A percentile compares a stretch with the other conserved stretches of the same genome.
These are phyloP conservation scores for Cherax quadricarinatus DNA, from an alignment of 1,140 invertebrate species.

Conservation along the genomic window DNA sequence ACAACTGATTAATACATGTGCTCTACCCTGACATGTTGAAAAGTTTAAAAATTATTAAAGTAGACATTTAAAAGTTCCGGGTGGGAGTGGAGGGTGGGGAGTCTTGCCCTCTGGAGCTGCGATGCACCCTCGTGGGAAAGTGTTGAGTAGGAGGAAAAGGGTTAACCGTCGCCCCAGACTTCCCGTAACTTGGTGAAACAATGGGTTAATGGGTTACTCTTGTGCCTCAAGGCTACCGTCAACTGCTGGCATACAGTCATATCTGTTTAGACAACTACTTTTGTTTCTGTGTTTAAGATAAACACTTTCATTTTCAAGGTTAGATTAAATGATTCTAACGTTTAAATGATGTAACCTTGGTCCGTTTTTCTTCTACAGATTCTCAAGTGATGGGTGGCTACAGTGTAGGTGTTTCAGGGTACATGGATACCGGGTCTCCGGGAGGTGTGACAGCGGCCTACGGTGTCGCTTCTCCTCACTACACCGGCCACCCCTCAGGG, in stretches of 20 bases:
- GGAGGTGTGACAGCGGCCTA: constrained; percentile 68
- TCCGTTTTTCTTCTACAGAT: constrained; percentile 68
- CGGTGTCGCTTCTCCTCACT: constrained; percentile 62
- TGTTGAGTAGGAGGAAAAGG: neutral
- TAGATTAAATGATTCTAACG: neutral
- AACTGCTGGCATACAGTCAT: no score
- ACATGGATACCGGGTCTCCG: constrained; percentile 56
- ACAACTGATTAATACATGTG: neutral
- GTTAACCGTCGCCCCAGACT: neutral
- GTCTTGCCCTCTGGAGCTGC: neutral
- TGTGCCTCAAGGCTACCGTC: neutral
- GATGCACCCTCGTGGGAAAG: neutral
- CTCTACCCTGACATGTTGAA: neutral
- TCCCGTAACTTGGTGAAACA: neutral
- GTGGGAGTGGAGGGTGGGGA: neutral
- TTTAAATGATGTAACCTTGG: neutral
- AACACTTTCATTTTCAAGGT: neutral
- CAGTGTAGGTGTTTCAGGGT: constrained; percentile 42
- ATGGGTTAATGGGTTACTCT: neutral
- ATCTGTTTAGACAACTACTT: no score
- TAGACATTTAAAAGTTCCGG: neutral
- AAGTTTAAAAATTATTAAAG: neutral
- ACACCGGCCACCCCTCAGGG: constrained; percentile 46
- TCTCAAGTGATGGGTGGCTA: constrained; percentile 67
- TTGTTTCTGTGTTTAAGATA: no score